Conservation (phyloP, 2,113 vertebrate species). For the Buteo buteo region DNA sequence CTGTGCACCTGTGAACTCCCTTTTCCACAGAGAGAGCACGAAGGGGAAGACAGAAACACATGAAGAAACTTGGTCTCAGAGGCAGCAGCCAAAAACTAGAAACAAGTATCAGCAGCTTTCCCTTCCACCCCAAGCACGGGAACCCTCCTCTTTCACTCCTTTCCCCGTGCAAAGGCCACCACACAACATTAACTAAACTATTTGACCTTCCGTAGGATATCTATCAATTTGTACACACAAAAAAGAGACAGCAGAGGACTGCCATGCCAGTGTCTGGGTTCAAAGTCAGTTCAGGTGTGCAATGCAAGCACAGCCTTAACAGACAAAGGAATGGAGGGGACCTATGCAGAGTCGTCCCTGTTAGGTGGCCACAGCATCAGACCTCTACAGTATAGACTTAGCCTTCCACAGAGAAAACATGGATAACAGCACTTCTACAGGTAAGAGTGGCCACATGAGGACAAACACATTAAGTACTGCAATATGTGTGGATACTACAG, state of each 20-base stretch:
- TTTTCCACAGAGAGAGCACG: accelerated
- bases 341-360: not conserved
- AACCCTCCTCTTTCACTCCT: not conserved
- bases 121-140: not conserved
- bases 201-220: not conserved
- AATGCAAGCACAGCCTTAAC: not conserved
- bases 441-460: not conserved
- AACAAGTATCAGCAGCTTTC: not conserved
- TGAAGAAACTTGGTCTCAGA: not conserved
- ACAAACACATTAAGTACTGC: not conserved
- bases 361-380: not conserved
- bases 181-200: not conserved
- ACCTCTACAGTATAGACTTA: not conserved
- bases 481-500: not conserved
- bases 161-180: not conserved
- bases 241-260: not conserved
- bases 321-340: not conserved
- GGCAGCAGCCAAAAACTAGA: not conserved
- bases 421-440: not conserved
- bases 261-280: not conserved
- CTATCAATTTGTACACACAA: not conserved
- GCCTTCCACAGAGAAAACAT: not conserved
- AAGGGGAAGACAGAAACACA: not conserved
- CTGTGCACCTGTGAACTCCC: not conserved
- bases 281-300: not conserved